Evolutionary conservation across 2,888 invertebrate species (phyloP).

Genomic region (Tholera decimalis): DNA sequence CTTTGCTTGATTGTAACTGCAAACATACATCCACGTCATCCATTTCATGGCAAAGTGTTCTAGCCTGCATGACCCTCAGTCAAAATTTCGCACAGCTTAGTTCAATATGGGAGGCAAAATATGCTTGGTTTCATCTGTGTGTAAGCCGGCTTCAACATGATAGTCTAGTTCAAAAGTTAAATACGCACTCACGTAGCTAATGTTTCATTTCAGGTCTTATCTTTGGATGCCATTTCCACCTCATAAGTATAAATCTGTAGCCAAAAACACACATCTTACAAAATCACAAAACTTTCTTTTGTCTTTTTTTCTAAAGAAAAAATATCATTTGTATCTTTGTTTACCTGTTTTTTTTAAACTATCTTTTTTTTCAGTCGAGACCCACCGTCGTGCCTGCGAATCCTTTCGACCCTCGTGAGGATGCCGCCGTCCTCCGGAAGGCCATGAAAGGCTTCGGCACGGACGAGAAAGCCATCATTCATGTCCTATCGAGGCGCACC

Average conservation of each 20-base stretch:
- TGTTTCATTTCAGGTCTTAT: conserved; percentile 4
- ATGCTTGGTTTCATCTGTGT: not conserved
- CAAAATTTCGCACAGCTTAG: not conserved
- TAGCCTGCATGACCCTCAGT: too few relatives aligned
- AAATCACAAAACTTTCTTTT: not conserved
- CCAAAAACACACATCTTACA: not conserved
- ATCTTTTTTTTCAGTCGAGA: conserved; percentile 90
- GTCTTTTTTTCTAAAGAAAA: not conserved
- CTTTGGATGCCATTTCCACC: not conserved
- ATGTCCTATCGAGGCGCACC: conserved; percentile 95
- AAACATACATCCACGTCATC: not conserved
- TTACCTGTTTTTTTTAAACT: too few relatives aligned
- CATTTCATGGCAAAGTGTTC: not conserved
- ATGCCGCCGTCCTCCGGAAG: conserved; percentile 95
- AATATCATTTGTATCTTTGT: too few relatives aligned
- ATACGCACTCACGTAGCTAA: not conserved
- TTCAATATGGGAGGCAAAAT: not conserved
- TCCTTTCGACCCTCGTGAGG: conserved; percentile 95
- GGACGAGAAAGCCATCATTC: conserved; percentile 97
- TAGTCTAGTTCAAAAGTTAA: not conserved
- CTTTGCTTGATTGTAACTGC: not conserved
- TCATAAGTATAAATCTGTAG: not conserved
- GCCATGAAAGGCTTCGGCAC: conserved; percentile 98
- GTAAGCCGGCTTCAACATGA: not conserved
- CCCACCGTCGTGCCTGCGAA: conserved; percentile 95